These are phyloP conservation scores for Notarius quadriscutis DNA, from an alignment of 2,113 vertebrate genomes.

Conservation along the genomic window DNA sequence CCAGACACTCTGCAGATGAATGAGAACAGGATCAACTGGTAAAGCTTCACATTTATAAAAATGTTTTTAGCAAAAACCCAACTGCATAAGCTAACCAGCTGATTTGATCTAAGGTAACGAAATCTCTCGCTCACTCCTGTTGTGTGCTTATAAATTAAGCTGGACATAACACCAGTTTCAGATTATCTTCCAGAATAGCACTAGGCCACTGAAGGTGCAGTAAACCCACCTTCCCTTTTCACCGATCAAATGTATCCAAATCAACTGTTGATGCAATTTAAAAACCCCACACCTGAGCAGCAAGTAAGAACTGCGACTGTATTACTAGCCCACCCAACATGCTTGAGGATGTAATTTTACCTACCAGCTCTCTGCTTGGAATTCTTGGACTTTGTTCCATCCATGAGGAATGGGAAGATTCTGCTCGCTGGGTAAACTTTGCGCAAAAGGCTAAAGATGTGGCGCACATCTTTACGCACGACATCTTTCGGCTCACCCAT, in stretches of 20 bases:
- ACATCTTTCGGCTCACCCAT: slow-evolving; percentile 95
- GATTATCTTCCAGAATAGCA: too few relatives aligned
- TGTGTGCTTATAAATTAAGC: background rate
- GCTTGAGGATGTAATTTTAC: too few relatives aligned
- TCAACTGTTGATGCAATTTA: too few relatives aligned
- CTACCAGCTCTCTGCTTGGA: slow-evolving; percentile 95
- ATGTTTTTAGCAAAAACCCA: background rate
- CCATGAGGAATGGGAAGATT: slow-evolving; percentile 95
- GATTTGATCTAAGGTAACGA: background rate
- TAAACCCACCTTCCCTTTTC: too few relatives aligned
- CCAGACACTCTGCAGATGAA: slow-evolving; percentile 85
- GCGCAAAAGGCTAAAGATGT: slow-evolving; percentile 88
- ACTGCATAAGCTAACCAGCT: background rate
- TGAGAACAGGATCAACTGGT: background rate
- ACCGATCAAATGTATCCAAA: too few relatives aligned
- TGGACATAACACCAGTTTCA: too few relatives aligned
- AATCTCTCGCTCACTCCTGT: too few relatives aligned
- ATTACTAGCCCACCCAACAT: too few relatives aligned
- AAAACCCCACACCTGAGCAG: too few relatives aligned
- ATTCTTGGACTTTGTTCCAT: slow-evolving; percentile 97
- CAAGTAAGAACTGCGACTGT: too few relatives aligned
- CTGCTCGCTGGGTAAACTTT: slow-evolving; percentile 95
- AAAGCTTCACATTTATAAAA: background rate
- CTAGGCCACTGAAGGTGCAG: too few relatives aligned
- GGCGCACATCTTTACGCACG: slow-evolving; percentile 91